phyloP scores from a whole-genome alignment of 1,140 invertebrate species.

The Lordiphosa collinella region DNA sequence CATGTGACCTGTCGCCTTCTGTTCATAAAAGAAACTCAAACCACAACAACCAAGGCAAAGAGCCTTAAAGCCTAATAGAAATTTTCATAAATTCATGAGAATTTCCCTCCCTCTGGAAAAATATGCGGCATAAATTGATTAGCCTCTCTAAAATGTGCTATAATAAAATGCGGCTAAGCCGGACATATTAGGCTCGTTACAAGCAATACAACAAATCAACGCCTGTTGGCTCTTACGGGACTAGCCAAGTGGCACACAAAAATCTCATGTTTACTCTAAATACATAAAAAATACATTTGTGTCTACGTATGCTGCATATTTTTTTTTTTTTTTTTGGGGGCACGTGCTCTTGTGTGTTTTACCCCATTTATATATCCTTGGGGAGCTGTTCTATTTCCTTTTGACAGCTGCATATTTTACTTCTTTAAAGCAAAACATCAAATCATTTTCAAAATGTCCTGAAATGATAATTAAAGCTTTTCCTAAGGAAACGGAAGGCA shows the following conservation, averaged over 20 bases:
- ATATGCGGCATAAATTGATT: slow-evolving; percentile 53
- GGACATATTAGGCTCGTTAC: slow-evolving; percentile 51
- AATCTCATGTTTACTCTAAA: slow-evolving; percentile 26
- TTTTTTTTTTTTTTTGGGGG: slow-evolving; percentile 1
- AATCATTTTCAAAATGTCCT: slow-evolving; percentile 15
- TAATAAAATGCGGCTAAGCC: slow-evolving; percentile 51
- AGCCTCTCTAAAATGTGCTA: slow-evolving; percentile 22
- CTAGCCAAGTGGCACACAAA: slow-evolving; percentile 17
- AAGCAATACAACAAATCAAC: slow-evolving; percentile 29
- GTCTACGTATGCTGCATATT: slow-evolving; percentile 38
- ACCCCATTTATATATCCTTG: slow-evolving; percentile 22
- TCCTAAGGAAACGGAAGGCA: slow-evolving; percentile 26
- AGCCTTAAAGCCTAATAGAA: too few species aligned
- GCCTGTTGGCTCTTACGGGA: slow-evolving; percentile 42
- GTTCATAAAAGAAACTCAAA: too few species aligned
- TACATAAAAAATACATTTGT: slow-evolving; percentile 71
- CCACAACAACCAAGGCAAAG: too few species aligned
- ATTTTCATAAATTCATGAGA: too few species aligned
- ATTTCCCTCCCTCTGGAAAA: not conserved
- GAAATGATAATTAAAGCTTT: slow-evolving; percentile 37
- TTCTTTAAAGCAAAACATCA: slow-evolving; percentile 1
- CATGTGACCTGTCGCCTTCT: too few species aligned
- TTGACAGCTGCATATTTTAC: slow-evolving; percentile 10
- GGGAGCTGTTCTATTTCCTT: slow-evolving; percentile 54
- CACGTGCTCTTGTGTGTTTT: not conserved